These are phyloP conservation scores for Cynocephalus volans DNA, from an alignment of 2,113 vertebrate genomes.

Conservation along the genomic window DNA sequence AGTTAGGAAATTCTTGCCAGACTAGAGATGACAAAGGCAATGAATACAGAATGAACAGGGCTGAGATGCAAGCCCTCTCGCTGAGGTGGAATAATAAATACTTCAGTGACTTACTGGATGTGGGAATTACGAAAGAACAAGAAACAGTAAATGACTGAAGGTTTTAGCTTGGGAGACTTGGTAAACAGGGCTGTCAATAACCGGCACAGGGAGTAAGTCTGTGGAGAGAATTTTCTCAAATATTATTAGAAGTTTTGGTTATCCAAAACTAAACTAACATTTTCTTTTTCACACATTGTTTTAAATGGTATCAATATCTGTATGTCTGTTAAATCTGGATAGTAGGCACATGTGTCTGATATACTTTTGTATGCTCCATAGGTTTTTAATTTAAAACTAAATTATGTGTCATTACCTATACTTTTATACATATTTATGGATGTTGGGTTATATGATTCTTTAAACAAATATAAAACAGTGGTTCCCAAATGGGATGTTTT, in stretches of 20 bases:
- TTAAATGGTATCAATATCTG: neutral
- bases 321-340: neutral
- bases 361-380: neutral
- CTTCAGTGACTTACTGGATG: neutral
- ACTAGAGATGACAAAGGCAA: neutral
- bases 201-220: neutral
- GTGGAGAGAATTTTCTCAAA: neutral
- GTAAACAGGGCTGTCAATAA: neutral
- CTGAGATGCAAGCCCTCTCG: neutral
- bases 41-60: neutral
- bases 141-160: neutral
- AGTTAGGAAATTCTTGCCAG: neutral
- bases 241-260: neutral
- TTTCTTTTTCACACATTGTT: neutral
- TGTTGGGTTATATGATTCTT: neutral
- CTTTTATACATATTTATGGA: neutral
- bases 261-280: neutral
- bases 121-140: neutral
- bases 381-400: conserved; percentile 18
- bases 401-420: neutral
- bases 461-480: neutral
- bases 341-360: neutral
- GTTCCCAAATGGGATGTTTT: neutral
- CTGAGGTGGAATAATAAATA: neutral
- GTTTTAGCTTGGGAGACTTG: neutral